These are phyloP conservation scores for Capromys pilorides DNA, from an alignment of 2,797 vertebrate species.

Conservation along the genomic window DNA sequence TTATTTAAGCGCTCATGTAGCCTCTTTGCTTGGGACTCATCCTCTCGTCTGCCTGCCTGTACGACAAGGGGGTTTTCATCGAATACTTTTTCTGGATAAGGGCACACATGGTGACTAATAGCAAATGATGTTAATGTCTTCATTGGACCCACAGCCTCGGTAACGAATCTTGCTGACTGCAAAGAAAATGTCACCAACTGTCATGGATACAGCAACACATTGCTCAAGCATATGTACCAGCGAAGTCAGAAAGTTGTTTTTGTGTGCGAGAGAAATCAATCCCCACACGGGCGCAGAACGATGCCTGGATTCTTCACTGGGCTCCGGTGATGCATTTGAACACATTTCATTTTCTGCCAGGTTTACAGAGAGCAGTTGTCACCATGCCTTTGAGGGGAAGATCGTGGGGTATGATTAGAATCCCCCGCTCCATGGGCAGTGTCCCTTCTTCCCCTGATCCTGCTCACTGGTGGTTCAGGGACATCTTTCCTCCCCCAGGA, in stretches of 20 bases:
- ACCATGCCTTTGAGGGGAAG: background rate
- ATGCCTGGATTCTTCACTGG: background rate
- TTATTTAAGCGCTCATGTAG: background rate
- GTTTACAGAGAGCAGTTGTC: background rate
- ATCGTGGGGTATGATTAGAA: background rate
- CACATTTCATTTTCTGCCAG: background rate
- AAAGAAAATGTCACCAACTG: conserved; percentile 83
- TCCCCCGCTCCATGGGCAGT: no score
- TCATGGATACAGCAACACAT: conserved; percentile 79
- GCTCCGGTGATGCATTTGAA: background rate
- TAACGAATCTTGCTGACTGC: conserved; percentile 72
- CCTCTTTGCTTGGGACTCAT: conserved; percentile 13
- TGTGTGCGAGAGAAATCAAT: conserved; percentile 74
- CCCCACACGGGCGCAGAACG: conserved; percentile 63
- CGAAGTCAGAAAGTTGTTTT: conserved; percentile 80
- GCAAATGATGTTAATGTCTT: conserved; percentile 77
- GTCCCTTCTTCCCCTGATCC: background rate
- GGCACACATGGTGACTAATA: conserved; percentile 67
- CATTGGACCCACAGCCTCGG: conserved; percentile 75
- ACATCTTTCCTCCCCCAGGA: background rate
- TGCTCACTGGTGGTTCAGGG: background rate
- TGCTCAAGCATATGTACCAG: conserved; percentile 78
- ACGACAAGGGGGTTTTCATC: conserved; percentile 47
- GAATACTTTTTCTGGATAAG: conserved; percentile 54
- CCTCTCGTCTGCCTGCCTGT: background rate